phyloP scores from a whole-genome alignment of 2,888 invertebrate species.

The Epinotia bilunana region DNA sequence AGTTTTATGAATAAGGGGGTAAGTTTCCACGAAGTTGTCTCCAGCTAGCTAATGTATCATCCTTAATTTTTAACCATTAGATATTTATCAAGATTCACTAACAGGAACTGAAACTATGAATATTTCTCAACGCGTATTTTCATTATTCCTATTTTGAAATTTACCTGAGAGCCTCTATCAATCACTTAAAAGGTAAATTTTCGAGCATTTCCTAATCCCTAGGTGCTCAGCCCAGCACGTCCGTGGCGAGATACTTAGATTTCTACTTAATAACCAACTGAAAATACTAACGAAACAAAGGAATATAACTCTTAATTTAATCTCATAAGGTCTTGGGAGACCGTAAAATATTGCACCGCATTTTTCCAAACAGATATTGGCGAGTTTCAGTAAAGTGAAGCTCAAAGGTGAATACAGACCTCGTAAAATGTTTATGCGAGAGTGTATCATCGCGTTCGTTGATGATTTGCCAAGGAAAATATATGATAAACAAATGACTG shows the following conservation, averaged over 20 bases:
- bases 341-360: background rate
- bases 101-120: background rate
- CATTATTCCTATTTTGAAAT: constrained; percentile 4
- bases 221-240: background rate
- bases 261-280: background rate
- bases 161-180: constrained; percentile 15
- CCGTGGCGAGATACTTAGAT: constrained; percentile 6
- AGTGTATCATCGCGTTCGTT: constrained; percentile 9
- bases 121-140: background rate
- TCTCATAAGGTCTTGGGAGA: background rate
- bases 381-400: constrained; percentile 25
- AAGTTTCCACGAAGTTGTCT: too few relatives aligned
- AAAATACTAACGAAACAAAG: background rate
- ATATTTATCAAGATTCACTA: background rate
- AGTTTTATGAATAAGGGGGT: too few relatives aligned
- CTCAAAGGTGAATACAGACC: constrained; percentile 38
- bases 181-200: constrained; percentile 32
- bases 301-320: background rate
- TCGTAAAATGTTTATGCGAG: constrained; percentile 39
- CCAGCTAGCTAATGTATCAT: too few relatives aligned
- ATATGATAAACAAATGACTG: constrained; percentile 26
- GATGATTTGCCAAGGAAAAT: constrained; percentile 24
- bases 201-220: constrained; percentile 10
- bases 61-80: background rate
- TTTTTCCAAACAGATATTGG: constrained; percentile 18